Conservation (phyloP, 2,888 invertebrate genomes). For the Sinotaia quadrata region DNA sequence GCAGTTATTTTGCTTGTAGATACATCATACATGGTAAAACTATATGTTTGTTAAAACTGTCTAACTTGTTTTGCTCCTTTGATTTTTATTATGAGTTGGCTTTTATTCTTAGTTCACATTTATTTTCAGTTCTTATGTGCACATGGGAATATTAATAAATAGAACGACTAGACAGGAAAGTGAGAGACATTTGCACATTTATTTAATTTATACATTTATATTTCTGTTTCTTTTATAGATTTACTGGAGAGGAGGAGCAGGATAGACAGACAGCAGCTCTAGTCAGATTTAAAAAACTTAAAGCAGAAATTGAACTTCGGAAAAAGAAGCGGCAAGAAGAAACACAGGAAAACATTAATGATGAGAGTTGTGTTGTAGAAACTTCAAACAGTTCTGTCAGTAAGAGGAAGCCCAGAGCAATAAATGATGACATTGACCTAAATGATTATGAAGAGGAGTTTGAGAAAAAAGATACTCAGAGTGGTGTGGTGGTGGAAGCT, state of each 20-base stretch:
- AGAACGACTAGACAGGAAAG: too few relatives aligned
- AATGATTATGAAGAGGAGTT: not conserved
- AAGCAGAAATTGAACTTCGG: slow-evolving; percentile 17
- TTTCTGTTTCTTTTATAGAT: not conserved
- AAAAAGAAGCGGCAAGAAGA: slow-evolving; percentile 5
- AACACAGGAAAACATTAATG: not conserved
- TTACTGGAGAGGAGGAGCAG: slow-evolving; percentile 1
- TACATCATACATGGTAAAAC: too few relatives aligned
- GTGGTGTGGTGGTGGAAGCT: not conserved
- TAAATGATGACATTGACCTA: not conserved
- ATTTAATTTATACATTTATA: not conserved
- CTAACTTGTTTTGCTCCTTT: too few relatives aligned
- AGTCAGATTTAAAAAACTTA: slow-evolving; percentile 17
- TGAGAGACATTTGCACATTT: too few relatives aligned
- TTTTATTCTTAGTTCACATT: too few relatives aligned
- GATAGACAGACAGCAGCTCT: not conserved
- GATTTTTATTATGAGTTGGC: too few relatives aligned
- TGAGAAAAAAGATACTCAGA: not conserved
- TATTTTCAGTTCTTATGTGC: too few relatives aligned
- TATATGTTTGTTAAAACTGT: too few relatives aligned
- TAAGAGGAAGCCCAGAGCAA: too few relatives aligned
- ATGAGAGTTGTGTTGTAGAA: not conserved
- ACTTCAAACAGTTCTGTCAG: not conserved
- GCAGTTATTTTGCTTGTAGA: too few relatives aligned
- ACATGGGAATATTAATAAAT: too few relatives aligned